phyloP scores from a whole-genome alignment of 2,888 invertebrate species.

The Sussaba pulchella region DNA sequence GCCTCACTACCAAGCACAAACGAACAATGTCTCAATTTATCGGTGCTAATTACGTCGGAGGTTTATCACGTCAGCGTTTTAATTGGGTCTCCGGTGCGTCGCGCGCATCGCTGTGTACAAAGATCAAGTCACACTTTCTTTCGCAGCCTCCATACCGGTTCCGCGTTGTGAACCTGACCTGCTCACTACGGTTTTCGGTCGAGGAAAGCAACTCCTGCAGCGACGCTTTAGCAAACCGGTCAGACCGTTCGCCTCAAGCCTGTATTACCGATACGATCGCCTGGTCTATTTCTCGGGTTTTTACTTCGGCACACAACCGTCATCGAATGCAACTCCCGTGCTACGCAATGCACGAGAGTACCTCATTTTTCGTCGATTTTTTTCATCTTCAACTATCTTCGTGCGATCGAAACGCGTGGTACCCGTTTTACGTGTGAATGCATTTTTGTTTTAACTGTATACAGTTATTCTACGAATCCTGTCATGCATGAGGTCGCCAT shows the following conservation, averaged over 20 bases:
- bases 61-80: conserved; percentile 53
- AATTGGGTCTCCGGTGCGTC: conserved; percentile 68
- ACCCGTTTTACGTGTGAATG: too few species aligned
- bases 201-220: not conserved
- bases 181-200: conserved; percentile 9
- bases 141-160: conserved; percentile 60
- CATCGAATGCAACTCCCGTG: not conserved
- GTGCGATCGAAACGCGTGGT: too few species aligned
- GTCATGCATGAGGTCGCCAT: too few species aligned
- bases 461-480: too few species aligned
- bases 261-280: not conserved
- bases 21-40: conserved; percentile 74
- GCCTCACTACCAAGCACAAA: conserved; percentile 29
- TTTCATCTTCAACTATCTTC: not conserved
- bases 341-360: not conserved
- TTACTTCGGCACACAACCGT: not conserved
- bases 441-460: too few species aligned
- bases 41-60: conserved; percentile 70
- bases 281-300: conserved; percentile 1
- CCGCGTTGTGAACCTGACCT: conserved; percentile 48
- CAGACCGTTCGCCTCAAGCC: conserved; percentile 8
- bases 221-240: conserved; percentile 22
- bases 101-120: conserved; percentile 50
- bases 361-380: not conserved
- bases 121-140: conserved; percentile 23